Evolutionary conservation across 2,888 invertebrate genomes (phyloP).

Genomic region (Aspidiotus destructor): DNA sequence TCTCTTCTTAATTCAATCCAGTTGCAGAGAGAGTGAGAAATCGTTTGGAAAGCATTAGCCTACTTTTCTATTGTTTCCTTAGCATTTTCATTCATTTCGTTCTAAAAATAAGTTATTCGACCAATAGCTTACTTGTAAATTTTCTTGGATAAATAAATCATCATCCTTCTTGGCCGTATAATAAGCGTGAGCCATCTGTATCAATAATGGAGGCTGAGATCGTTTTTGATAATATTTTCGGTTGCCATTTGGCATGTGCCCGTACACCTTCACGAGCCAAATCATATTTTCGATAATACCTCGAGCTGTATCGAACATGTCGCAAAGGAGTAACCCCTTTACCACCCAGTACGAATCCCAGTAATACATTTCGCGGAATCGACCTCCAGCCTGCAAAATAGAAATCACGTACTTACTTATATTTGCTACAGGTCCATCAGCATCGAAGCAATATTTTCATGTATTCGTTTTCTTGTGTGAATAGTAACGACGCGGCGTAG

Average conservation of each 20-base stretch:
- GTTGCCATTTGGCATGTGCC: slow-evolving; percentile 72
- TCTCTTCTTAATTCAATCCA: too few species aligned
- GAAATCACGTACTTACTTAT: not conserved
- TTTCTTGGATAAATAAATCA: slow-evolving; percentile 50
- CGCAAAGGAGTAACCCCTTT: slow-evolving; percentile 60
- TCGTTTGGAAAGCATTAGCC: too few species aligned
- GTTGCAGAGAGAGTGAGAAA: too few species aligned
- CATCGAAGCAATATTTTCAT: too few species aligned
- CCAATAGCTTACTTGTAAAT: slow-evolving; percentile 45
- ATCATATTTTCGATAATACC: slow-evolving; percentile 68
- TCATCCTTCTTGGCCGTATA: slow-evolving; percentile 58
- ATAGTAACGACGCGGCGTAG: too few species aligned
- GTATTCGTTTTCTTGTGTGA: too few species aligned
- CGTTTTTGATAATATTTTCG: slow-evolving; percentile 65
- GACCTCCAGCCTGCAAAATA: slow-evolving; percentile 52
- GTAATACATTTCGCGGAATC: slow-evolving; percentile 66
- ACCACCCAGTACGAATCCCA: slow-evolving; percentile 86
- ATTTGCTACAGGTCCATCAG: too few species aligned
- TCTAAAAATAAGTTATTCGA: not conserved
- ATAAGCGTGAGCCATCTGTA: slow-evolving; percentile 63
- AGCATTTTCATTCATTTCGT: not conserved
- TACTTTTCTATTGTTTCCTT: too few species aligned
- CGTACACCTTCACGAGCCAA: slow-evolving; percentile 53
- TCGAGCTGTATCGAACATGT: slow-evolving; percentile 53
- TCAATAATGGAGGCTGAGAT: slow-evolving; percentile 62